phyloP scores from a whole-genome alignment of 2,113 vertebrate species.

The Mustelus asterias region DNA sequence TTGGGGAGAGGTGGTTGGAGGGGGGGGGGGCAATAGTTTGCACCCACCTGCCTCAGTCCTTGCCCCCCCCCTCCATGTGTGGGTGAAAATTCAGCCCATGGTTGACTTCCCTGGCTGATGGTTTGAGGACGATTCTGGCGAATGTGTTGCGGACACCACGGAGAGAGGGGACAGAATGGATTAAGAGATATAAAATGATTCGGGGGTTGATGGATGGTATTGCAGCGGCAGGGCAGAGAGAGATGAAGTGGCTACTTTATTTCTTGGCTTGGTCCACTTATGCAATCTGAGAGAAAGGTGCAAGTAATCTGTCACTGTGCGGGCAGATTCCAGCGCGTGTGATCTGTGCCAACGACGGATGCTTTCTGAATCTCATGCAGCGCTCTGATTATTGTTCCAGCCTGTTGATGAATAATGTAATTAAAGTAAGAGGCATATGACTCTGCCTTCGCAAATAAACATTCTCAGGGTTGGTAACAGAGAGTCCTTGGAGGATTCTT shows the following conservation, averaged over 20 bases:
- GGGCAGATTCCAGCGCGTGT: not conserved
- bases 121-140: not conserved
- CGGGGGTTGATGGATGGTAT: not conserved
- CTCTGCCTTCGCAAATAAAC: not conserved
- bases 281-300: not conserved
- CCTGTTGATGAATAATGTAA: conserved; percentile 17
- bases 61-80: too few species aligned
- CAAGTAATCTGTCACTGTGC: not conserved
- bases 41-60: too few species aligned
- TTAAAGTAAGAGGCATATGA: not conserved
- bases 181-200: not conserved
- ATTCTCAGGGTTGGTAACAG: not conserved
- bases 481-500: not conserved
- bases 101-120: not conserved
- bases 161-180: not conserved
- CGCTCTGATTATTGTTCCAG: not conserved
- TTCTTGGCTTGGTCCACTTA: not conserved
- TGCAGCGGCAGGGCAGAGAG: not conserved
- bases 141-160: not conserved
- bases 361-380: not conserved
- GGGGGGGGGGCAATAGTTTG: too few species aligned
- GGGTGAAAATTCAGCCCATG: not conserved
- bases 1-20: too few species aligned
- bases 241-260: not conserved
- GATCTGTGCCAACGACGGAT: not conserved